Percentiles rank a stretch among this genome's conserved stretches.
These are phyloP conservation scores for Sibirionetta formosa DNA, from an alignment of 2,797 vertebrate genomes.

Conservation along the genomic window DNA sequence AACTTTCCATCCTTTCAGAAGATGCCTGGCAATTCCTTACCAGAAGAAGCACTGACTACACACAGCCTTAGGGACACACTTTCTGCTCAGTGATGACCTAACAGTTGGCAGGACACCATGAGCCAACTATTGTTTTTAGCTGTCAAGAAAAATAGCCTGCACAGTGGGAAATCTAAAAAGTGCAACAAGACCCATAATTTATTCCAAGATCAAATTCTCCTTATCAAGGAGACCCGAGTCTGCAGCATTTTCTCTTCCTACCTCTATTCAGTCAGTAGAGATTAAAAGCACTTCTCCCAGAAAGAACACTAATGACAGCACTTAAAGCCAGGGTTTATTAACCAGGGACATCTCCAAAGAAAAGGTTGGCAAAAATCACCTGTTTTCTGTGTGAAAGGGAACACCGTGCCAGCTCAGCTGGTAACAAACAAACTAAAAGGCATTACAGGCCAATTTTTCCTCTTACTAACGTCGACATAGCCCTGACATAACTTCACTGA, in stretches of 20 bases:
- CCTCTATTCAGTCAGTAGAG: neutral
- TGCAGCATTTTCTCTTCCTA: neutral
- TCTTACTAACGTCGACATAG: neutral
- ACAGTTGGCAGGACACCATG: neutral
- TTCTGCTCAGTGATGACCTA: neutral
- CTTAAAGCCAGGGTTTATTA: slow-evolving; percentile 3
- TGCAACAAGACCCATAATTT: neutral
- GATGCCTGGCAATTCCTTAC: neutral
- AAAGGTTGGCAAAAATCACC: neutral
- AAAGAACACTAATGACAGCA: neutral
- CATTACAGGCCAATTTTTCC: neutral
- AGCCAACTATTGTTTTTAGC: neutral
- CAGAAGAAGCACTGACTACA: neutral
- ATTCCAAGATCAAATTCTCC: neutral
- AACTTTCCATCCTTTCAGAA: neutral
- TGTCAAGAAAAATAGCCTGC: neutral
- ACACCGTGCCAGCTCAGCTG: neutral
- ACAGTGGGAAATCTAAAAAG: neutral
- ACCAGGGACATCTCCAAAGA: neutral
- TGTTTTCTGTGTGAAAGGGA: neutral
- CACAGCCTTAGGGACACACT: neutral
- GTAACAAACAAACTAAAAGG: neutral
- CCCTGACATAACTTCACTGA: neutral
- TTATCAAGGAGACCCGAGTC: neutral
- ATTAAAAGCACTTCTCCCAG: neutral